Percentiles rank a stretch among this genome's conserved stretches.
Conservation (phyloP, 2,888 invertebrate species). For the Cosmia pyralina region DNA sequence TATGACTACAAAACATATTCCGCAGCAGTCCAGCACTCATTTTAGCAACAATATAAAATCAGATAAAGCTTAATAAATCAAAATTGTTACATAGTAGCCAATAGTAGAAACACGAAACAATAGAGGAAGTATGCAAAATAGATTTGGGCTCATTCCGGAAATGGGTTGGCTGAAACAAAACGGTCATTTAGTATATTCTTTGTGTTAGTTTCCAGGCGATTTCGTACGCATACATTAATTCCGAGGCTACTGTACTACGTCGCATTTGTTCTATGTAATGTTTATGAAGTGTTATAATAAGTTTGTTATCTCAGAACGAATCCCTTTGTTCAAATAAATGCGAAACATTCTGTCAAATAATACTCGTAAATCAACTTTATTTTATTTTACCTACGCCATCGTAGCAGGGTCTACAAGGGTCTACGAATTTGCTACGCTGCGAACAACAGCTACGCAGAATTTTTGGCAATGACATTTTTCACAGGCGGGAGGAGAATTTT, state of each 20-base stretch:
- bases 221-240: conserved; percentile 55
- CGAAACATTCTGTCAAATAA: not conserved
- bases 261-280: conserved; percentile 30
- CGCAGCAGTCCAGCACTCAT: conserved; percentile 19
- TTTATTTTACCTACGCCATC: not conserved
- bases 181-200: conserved; percentile 66
- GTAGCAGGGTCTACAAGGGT: conserved; percentile 19
- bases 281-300: conserved; percentile 46
- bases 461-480: not conserved
- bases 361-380: conserved; percentile 13
- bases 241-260: conserved; percentile 24
- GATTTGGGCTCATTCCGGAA: conserved; percentile 64
- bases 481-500: not conserved
- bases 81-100: conserved; percentile 54
- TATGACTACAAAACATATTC: not conserved
- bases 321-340: conserved; percentile 29
- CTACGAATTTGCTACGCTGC: conserved; percentile 30
- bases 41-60: conserved; percentile 58
- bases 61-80: conserved; percentile 63
- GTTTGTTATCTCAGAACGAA: conserved; percentile 33
- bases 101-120: conserved; percentile 49
- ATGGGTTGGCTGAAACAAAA: conserved; percentile 68
- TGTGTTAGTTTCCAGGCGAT: conserved; percentile 54
- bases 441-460: conserved; percentile 1
- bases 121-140: conserved; percentile 55